These are phyloP conservation scores for Phylloscopus trochilus DNA, from an alignment of 2,113 vertebrate genomes.

Conservation along the genomic window DNA sequence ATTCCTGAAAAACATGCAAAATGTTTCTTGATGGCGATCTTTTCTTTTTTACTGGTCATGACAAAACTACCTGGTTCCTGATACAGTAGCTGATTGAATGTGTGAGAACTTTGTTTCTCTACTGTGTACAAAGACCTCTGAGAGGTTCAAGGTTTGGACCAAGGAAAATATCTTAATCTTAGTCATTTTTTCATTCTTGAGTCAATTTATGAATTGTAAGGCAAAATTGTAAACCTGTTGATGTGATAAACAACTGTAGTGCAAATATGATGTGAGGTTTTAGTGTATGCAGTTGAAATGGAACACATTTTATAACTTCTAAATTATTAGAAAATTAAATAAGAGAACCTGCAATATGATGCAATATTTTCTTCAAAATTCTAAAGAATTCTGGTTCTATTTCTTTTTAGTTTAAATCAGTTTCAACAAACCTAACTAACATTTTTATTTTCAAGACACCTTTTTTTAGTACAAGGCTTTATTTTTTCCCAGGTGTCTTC, in stretches of 20 bases:
- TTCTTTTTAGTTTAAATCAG: not conserved
- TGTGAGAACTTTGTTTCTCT: not conserved
- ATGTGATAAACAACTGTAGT: not conserved
- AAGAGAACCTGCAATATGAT: not conserved
- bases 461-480: not conserved
- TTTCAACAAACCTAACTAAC: not conserved
- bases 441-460: not conserved
- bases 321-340: not conserved
- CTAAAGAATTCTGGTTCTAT: not conserved
- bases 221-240: not conserved
- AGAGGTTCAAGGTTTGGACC: not conserved
- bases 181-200: not conserved
- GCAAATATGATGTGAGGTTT: not conserved
- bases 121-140: not conserved
- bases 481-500: not conserved
- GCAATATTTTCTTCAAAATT: not conserved
- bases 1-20: not conserved
- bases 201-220: not conserved
- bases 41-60: not conserved
- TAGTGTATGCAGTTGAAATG: not conserved
- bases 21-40: not conserved
- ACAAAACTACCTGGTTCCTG: not conserved
- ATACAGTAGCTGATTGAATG: not conserved
- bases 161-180: not conserved
- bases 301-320: not conserved